Conservation (phyloP, 2,888 invertebrate genomes). For the Lasioglossum malachurum region DNA sequence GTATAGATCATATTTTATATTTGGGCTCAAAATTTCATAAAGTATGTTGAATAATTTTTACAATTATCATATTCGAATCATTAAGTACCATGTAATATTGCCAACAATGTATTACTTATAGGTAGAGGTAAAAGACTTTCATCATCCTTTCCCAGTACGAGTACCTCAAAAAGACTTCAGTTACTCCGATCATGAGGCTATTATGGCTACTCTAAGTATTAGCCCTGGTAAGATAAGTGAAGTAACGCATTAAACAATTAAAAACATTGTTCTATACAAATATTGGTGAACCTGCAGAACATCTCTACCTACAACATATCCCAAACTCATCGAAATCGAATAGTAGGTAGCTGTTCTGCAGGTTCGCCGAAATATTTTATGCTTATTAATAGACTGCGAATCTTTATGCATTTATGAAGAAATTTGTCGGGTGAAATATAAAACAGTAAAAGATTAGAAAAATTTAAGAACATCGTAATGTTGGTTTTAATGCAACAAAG, state of each 20-base stretch:
- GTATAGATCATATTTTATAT: slow-evolving; percentile 97
- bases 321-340: not conserved
- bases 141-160: slow-evolving; percentile 90
- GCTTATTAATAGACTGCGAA: not conserved
- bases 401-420: too few relatives aligned
- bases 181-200: slow-evolving; percentile 96
- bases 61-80: slow-evolving; percentile 5
- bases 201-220: slow-evolving; percentile 86
- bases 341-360: not conserved
- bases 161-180: slow-evolving; percentile 91
- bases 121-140: slow-evolving; percentile 86
- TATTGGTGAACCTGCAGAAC: not conserved
- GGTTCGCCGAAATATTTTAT: not conserved
- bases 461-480: too few relatives aligned
- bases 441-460: too few relatives aligned
- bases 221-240: slow-evolving; percentile 75
- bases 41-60: slow-evolving; percentile 67
- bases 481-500: too few relatives aligned
- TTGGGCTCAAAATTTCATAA: slow-evolving; percentile 82
- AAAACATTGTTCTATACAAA: slow-evolving; percentile 64
- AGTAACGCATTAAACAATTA: slow-evolving; percentile 75
- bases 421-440: too few relatives aligned
- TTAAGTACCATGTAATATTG: not conserved
- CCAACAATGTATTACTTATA: slow-evolving; percentile 59
- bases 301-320: not conserved